These are phyloP conservation scores for Pithys albifrons DNA, from an alignment of 2,113 vertebrate genomes.

Conservation along the genomic window DNA sequence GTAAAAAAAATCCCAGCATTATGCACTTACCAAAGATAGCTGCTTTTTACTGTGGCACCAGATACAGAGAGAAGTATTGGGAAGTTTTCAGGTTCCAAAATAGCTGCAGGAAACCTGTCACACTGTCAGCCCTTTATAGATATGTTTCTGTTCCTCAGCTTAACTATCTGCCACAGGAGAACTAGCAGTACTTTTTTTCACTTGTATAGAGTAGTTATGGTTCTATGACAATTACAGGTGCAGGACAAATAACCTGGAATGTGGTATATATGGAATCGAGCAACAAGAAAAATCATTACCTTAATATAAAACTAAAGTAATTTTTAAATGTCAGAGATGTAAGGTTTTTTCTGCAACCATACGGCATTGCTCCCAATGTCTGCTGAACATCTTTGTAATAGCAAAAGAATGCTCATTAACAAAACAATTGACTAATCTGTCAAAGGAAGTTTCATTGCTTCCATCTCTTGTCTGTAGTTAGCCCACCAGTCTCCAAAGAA, in stretches of 20 bases:
- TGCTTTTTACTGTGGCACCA: background rate
- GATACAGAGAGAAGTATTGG: background rate
- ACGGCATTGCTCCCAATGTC: background rate
- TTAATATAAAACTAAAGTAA: background rate
- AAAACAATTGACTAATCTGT: background rate
- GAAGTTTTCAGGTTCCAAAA: background rate
- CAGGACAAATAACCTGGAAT: background rate
- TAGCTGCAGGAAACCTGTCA: background rate
- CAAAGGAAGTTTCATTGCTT: background rate
- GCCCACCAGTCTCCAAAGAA: background rate
- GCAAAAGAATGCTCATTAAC: background rate
- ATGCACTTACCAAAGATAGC: background rate
- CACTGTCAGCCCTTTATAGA: background rate
- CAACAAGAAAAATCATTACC: background rate
- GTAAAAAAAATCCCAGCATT: background rate
- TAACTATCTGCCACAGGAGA: background rate
- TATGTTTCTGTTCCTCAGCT: background rate
- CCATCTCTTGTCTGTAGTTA: background rate
- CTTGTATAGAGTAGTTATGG: background rate
- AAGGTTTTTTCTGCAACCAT: background rate
- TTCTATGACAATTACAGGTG: background rate
- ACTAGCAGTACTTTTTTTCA: background rate
- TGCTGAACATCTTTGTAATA: background rate
- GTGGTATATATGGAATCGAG: background rate
- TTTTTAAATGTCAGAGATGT: background rate